Percentiles rank a stretch among this genome's conserved stretches.
Conservation (phyloP, 2,888 invertebrate genomes). For the Chymomyza amoena region DNA sequence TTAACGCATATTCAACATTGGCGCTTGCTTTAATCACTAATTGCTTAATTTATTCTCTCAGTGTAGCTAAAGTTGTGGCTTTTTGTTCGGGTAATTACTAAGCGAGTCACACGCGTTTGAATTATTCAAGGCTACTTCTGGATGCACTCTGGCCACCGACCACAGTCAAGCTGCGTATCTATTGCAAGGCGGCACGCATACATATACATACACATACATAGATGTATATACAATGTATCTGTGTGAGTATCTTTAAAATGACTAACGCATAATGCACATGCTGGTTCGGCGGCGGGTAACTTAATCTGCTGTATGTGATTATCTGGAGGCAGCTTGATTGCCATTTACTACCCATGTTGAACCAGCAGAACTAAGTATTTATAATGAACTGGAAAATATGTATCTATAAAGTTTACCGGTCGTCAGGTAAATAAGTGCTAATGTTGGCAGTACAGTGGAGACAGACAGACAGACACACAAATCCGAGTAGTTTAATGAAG, state of each 20-base stretch:
- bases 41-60: background rate
- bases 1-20: too few species aligned
- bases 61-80: slow-evolving; percentile 5
- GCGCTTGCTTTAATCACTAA: too few species aligned
- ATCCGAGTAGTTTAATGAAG: background rate
- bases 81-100: slow-evolving; percentile 65
- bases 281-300: slow-evolving; percentile 11
- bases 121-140: slow-evolving; percentile 71
- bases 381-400: slow-evolving; percentile 62
- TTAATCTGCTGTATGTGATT: slow-evolving; percentile 26
- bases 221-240: background rate
- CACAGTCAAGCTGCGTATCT: slow-evolving; percentile 23
- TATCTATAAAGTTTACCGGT: slow-evolving; percentile 15
- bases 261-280: slow-evolving; percentile 27
- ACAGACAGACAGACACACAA: too few species aligned
- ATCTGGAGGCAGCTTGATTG: slow-evolving; percentile 34
- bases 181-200: slow-evolving; percentile 39
- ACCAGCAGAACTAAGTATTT: slow-evolving; percentile 51
- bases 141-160: slow-evolving; percentile 14
- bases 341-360: slow-evolving; percentile 37
- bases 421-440: background rate
- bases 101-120: slow-evolving; percentile 74
- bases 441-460: background rate
- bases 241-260: slow-evolving; percentile 3
- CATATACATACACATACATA: background rate